Percentiles rank a stretch among this genome's conserved stretches.
Evolutionary conservation across 2,888 invertebrate species (phyloP).

Genomic region (Cetonia aurata): DNA sequence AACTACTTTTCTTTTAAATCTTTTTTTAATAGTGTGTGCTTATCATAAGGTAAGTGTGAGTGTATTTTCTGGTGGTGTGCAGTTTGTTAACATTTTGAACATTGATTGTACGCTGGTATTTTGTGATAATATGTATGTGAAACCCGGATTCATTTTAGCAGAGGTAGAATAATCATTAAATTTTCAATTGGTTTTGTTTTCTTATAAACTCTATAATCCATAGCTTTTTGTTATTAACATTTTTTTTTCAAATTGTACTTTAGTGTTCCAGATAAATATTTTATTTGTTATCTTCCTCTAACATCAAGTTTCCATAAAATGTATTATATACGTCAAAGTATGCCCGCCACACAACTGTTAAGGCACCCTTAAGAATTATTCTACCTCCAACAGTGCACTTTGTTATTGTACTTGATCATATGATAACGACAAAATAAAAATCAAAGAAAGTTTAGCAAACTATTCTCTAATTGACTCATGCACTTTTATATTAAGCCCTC

Average conservation of each 20-base stretch:
- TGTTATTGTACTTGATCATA: constrained; percentile 27
- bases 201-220: too few relatives aligned
- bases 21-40: constrained; percentile 45
- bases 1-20: constrained; percentile 58
- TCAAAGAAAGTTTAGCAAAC: constrained; percentile 33
- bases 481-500: constrained; percentile 27
- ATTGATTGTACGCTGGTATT: constrained; percentile 10
- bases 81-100: constrained; percentile 19
- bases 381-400: constrained; percentile 15
- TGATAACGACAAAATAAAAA: constrained; percentile 24
- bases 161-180: constrained; percentile 22
- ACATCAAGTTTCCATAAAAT: too few relatives aligned
- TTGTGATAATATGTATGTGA: constrained; percentile 2
- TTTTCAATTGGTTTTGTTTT: too few relatives aligned
- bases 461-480: constrained; percentile 36
- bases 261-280: too few relatives aligned
- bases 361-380: constrained; percentile 1
- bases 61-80: constrained; percentile 24
- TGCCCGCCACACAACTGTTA: too few relatives aligned
- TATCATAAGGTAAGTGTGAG: constrained; percentile 38
- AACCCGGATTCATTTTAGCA: background rate
- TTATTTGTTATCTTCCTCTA: too few relatives aligned
- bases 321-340: too few relatives aligned
- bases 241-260: too few relatives aligned
- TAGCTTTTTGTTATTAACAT: too few relatives aligned